Conservation (phyloP, 2,113 vertebrate genomes). For the Cheilinus undulatus region DNA sequence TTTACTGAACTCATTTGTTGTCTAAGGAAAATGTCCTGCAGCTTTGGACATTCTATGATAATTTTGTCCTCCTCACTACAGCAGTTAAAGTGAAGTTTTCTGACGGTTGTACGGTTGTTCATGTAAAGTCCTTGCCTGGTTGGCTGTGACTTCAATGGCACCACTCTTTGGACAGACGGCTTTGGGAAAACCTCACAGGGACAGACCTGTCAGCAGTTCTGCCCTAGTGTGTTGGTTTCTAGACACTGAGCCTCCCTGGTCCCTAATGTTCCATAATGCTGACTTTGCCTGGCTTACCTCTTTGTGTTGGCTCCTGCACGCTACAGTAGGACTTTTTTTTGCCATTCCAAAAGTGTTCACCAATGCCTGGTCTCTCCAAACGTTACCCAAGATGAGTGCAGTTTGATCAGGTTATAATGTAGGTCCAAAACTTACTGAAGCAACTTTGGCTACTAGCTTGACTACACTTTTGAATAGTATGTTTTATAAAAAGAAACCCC, state of each 20-base stretch:
- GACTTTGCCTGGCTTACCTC: constrained; percentile 67
- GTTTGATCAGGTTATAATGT: not conserved
- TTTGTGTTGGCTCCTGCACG: constrained; percentile 62
- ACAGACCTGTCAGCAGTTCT: constrained; percentile 81
- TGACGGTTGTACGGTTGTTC: not conserved
- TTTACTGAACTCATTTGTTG: not conserved
- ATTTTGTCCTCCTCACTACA: too few relatives aligned
- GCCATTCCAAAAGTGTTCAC: constrained; percentile 18
- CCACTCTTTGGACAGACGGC: constrained; percentile 38
- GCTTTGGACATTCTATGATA: too few relatives aligned
- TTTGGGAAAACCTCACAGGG: constrained; percentile 60
- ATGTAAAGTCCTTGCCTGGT: constrained; percentile 9
- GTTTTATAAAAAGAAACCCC: too few relatives aligned
- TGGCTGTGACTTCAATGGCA: constrained; percentile 38
- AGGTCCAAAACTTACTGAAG: too few relatives aligned
- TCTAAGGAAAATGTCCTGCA: not conserved
- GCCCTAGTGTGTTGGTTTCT: constrained; percentile 46
- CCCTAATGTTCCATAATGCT: constrained; percentile 71
- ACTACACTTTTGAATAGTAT: too few relatives aligned
- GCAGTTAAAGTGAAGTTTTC: too few relatives aligned
- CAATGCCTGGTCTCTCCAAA: not conserved
- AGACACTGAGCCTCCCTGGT: constrained; percentile 57
- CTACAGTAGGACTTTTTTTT: constrained; percentile 23
- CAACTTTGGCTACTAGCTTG: too few relatives aligned
- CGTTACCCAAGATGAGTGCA: not conserved